Evolutionary conservation across 2,113 vertebrate species (phyloP), one percentile per base, ranked within the genome.

Genomic region (Nansenia antarctica): DNA sequence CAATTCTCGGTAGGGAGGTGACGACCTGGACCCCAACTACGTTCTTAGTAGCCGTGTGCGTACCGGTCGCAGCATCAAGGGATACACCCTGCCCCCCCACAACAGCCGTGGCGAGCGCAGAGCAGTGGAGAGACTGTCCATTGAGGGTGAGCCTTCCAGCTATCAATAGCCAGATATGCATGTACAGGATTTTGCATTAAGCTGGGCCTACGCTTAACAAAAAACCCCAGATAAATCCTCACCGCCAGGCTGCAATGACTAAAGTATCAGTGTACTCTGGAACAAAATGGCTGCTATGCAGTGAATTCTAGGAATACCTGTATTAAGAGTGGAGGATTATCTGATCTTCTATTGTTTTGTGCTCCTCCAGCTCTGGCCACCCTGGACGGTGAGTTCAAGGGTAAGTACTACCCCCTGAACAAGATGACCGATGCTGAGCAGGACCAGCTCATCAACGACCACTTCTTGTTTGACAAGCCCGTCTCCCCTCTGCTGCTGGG

Each of bases 391-490:
- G 96, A 98, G 87, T 95, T 98, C 90, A 97, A 97, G 89, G 96
- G 96, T 54, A 95, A 94, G 45, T 98, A 98, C 87, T 98, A 96
- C 77, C 96, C 95, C 4, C 92, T 98, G 85, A 94, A 94, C 85
- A 81, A 86, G 89, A 98, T 98, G 96, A 93, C 90, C 0, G 96
- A 98, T 5, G 69, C 94, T 0, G 96, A 98, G 61, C 96, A 98
- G 92, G 94, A 97, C 76, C 95, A 96, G 90, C 95, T 98, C 55
- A 98, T 98, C 0, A 74, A 78, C 0, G 96, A 98, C 82, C 96
- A 98, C 87, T 98, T 98, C 93, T 90, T 98, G 78, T 98, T 98
- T 27, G 96, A 98, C 93, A 98, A 98, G 84, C 96, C 96, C 0
- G 90, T 98, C 67, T 98, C 96, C 9, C 96, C 96, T 0, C 93